Percentiles rank a stretch among this genome's conserved stretches.
These are phyloP conservation scores for Drosophila bipectinata DNA, from an alignment of 1,140 invertebrate genomes.

Conservation along the genomic window DNA sequence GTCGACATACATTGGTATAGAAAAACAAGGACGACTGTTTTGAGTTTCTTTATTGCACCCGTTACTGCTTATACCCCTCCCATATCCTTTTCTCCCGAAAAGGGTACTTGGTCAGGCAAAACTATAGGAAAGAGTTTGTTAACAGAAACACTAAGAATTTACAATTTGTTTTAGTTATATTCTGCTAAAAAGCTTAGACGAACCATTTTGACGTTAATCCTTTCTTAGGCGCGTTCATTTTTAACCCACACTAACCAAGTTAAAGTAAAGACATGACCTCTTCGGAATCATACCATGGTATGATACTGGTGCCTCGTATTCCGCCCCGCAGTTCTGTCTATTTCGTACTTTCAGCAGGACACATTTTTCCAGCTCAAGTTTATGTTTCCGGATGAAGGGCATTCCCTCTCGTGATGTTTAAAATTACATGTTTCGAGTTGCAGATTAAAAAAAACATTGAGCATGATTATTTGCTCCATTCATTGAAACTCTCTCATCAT, in stretches of 20 bases:
- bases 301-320: conserved; percentile 25
- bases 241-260: not conserved
- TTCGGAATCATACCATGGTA: conserved; percentile 13
- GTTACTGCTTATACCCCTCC: too few species aligned
- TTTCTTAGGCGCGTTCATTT: not conserved
- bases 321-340: conserved; percentile 13
- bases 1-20: not conserved
- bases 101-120: not conserved
- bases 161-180: too few species aligned
- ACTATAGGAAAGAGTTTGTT: too few species aligned
- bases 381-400: conserved; percentile 15
- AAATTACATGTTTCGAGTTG: not conserved
- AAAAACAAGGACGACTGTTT: not conserved
- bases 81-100: too few species aligned
- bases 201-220: not conserved
- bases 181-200: too few species aligned
- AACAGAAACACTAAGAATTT: too few species aligned
- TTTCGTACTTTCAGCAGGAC: conserved; percentile 15
- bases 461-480: conserved; percentile 2
- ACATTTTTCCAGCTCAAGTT: conserved; percentile 31
- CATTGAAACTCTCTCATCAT: conserved; percentile 2
- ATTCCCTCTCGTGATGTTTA: not conserved
- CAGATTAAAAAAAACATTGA: not conserved
- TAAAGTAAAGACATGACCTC: not conserved
- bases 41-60: not conserved